Base-by-base conservation (phyloP, 2,888 invertebrate species). In the Nomada ruficornis region DNA sequence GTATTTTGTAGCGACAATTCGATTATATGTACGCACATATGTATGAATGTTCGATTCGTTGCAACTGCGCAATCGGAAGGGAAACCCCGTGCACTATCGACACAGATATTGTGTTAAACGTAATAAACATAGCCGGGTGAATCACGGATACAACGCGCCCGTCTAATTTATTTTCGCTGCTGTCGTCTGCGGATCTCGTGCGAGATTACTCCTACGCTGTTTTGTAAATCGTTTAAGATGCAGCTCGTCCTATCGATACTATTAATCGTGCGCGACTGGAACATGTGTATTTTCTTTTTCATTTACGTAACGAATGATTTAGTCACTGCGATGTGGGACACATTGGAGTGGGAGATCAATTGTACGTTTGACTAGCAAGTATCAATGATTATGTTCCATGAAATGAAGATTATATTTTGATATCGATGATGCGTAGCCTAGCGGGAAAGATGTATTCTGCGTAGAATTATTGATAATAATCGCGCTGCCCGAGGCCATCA, bases 341-440 rank as follows among this genome's bases (percentile, higher is more conserved):
- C 13, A 44, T 13, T 23, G n/a, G 59, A 69, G 26, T 9, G 52
- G 10, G 13, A 13, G 52, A 47, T 47, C 11, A 23, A 26, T 59
- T 70, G 47, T 36, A 23, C 20, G 47, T 70, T 36, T 18, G 5
- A 47, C 54, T 20, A 15, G 65, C 59, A 29, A 47, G 44, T 80
- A 70, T 23, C 60, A 47, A 4, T 68, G 62, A 72, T 79, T 80
- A 78, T 52, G 18, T 64, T 69, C 29, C 20, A 13, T 0, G 15
- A 75, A 13, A 4, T 9, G 5, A 3, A 29, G 44, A 73, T 67
- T 77, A 50, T 15, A 18, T 26, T 47, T 47, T 15, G 59, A 50
- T 52, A 67, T 57, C 54, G 55, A 20, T 42, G 23, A 44, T 5
- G 11, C 5, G 20, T 18, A 11, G 20, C 18, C 18, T 42, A n/a